These are phyloP conservation scores for Epizoanthus fatuus DNA, from an alignment of 92 coral and sea anemone species.

Conservation along the genomic window DNA sequence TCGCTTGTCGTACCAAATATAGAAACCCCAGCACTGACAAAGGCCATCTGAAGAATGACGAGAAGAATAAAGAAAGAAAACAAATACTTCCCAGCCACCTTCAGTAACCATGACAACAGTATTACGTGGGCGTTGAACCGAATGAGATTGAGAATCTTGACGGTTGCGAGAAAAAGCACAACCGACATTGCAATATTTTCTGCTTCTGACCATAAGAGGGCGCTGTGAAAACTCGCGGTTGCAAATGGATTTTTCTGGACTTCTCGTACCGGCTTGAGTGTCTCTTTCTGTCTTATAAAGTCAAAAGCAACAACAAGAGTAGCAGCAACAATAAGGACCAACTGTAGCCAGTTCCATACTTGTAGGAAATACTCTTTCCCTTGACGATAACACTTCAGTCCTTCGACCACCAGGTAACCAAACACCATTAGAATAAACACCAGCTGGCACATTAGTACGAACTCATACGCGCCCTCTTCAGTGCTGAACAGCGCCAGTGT, in stretches of 20 bases:
- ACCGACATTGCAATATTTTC: constrained; percentile 38
- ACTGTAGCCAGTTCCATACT: constrained; percentile 55
- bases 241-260: constrained; percentile 52
- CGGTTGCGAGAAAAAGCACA: constrained; percentile 19
- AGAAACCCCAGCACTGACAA: constrained; percentile 41
- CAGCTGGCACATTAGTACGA: constrained; percentile 7
- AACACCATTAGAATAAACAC: constrained; percentile 46
- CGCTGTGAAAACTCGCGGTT: constrained; percentile 26
- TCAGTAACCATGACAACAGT: constrained; percentile 23
- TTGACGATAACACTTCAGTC: constrained; percentile 37
- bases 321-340: constrained; percentile 41
- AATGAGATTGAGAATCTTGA: constrained; percentile 26
- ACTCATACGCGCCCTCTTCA: not conserved
- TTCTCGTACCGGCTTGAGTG: not conserved
- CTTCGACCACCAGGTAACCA: constrained; percentile 43
- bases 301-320: constrained; percentile 11
- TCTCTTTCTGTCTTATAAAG: constrained; percentile 32
- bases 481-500: constrained; percentile 9
- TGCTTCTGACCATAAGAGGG: constrained; percentile 40
- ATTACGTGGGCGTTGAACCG: constrained; percentile 40
- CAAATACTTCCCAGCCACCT: constrained; percentile 36
- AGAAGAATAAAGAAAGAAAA: constrained; percentile 15
- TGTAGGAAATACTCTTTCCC: constrained; percentile 18
- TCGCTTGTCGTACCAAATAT: constrained; percentile 49
- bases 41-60: constrained; percentile 40